Percentiles rank a stretch among this genome's conserved stretches.
Evolutionary conservation across 2,113 vertebrate species (phyloP).

Genomic region (Mesembrinibis cayennensis): DNA sequence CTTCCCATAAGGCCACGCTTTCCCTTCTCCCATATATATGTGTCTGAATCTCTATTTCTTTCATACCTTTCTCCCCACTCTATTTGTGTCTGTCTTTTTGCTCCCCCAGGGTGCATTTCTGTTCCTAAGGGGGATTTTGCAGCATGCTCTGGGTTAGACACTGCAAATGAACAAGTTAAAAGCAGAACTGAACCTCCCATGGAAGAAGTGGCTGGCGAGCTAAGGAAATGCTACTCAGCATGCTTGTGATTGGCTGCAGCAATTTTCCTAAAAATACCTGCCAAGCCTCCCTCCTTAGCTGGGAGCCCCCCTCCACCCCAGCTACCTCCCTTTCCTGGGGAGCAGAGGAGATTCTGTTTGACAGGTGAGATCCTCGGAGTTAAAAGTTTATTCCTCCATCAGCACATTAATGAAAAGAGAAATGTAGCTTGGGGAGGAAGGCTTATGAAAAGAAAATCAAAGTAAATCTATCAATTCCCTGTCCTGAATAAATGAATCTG

Average conservation of each 20-base stretch:
- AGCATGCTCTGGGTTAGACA: neutral
- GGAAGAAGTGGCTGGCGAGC: neutral
- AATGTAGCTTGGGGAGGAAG: neutral
- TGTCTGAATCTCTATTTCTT: neutral
- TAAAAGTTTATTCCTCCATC: constrained; percentile 55
- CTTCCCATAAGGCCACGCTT: neutral
- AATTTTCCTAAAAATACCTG: neutral
- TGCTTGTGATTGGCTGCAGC: neutral
- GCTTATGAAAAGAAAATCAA: constrained; percentile 33
- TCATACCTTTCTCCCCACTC: accelerated
- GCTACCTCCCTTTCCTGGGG: neutral
- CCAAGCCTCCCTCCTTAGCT: neutral
- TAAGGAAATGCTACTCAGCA: neutral
- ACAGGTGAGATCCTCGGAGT: constrained; percentile 22
- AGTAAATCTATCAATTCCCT: constrained; percentile 34
- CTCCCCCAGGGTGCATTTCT: neutral
- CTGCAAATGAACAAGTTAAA: neutral
- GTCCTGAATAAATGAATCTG: constrained; percentile 23
- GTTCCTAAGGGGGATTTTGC: neutral
- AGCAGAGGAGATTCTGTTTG: constrained; percentile 1
- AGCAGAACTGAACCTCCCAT: neutral
- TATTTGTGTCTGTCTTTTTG: neutral
- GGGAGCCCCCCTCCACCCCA: neutral
- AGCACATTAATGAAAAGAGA: constrained; percentile 34
- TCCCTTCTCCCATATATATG: accelerated